Base-by-base conservation (phyloP, 2,888 invertebrate genomes). In the Andrena haemorrhoa region DNA sequence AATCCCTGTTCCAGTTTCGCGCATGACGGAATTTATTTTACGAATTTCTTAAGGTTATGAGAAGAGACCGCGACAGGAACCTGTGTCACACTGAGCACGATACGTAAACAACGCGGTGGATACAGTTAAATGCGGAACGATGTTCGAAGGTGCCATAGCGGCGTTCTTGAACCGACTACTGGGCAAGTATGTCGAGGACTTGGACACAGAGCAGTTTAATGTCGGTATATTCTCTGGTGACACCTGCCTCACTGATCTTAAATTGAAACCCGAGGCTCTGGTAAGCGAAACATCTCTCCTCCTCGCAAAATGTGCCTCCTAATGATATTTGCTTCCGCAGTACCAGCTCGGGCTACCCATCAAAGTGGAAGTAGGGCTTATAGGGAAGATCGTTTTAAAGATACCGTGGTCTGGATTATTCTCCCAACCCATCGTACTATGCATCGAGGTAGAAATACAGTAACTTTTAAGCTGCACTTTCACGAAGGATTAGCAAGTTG, bases 171-270 rank as follows among this genome's bases (percentile, higher is more conserved):
- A 97, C 95, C 96, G 96, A 91, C 95, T 97, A 85, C 95, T 97
- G 88, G 97, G 97, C 82, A 97, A 97, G 93, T 98, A 97, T 91
- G 96, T 97, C 41, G 96, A 97, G 92, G 97, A 97, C 92, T 94
- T 98, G 89, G 97, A 98, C 93, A 96, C 97, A 0, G 97, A 97
- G 94, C 97, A 97, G 92, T 95, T 98, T 68, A 97, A 97, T 91
- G 96, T 97, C 79, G 97, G 97, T 89, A 97, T 98, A 87, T 97
- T 97, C 94, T 97, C 97, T 84, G 97, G 97, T 82, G 96, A 96
- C 91, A 97, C 97, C 72, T 97, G 96, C 93, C 95, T 98, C 70
- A 96, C 96, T 2, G 97, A 97, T 91, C 94, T 98, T 66, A 97
- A 96, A 93, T 94, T 98, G 49, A 97, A 97, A 92, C 96, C 97